These are phyloP conservation scores for Megamerina dolium DNA, from an alignment of 2,888 invertebrate genomes.

Conservation along the genomic window DNA sequence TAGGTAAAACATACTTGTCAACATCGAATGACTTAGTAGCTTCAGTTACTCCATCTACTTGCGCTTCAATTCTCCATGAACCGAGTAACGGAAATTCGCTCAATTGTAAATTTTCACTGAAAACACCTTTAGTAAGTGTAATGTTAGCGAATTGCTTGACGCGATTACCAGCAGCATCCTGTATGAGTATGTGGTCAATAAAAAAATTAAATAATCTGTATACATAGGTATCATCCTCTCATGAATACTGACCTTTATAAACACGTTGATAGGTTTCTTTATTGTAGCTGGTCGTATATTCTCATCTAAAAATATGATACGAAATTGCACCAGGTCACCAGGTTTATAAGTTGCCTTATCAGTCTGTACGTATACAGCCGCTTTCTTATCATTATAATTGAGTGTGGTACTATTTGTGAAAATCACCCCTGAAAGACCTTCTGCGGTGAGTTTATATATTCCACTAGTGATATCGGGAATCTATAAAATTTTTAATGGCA, in stretches of 20 bases:
- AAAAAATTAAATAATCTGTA: background rate
- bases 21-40: constrained; percentile 24
- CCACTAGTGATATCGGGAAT: constrained; percentile 9
- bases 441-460: constrained; percentile 22
- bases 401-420: constrained; percentile 60
- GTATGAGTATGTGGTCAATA: background rate
- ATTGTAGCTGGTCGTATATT: constrained; percentile 57
- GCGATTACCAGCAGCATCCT: constrained; percentile 60
- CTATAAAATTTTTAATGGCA: background rate
- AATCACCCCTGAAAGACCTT: constrained; percentile 62
- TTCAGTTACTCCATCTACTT: constrained; percentile 20
- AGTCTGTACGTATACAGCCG: constrained; percentile 77
- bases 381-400: constrained; percentile 64
- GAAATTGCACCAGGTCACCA: constrained; percentile 69
- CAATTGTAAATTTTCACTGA: constrained; percentile 65
- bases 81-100: constrained; percentile 77
- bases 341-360: constrained; percentile 86
- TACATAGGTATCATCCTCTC: background rate
- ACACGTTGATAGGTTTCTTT: constrained; percentile 27
- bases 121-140: constrained; percentile 64
- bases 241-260: constrained; percentile 23
- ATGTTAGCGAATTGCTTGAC: constrained; percentile 73
- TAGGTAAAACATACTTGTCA: constrained; percentile 24
- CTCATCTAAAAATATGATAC: constrained; percentile 63
- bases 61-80: constrained; percentile 74